These are phyloP conservation scores for Drosophila cognata DNA, from an alignment of 2,888 invertebrate genomes.

Conservation along the genomic window DNA sequence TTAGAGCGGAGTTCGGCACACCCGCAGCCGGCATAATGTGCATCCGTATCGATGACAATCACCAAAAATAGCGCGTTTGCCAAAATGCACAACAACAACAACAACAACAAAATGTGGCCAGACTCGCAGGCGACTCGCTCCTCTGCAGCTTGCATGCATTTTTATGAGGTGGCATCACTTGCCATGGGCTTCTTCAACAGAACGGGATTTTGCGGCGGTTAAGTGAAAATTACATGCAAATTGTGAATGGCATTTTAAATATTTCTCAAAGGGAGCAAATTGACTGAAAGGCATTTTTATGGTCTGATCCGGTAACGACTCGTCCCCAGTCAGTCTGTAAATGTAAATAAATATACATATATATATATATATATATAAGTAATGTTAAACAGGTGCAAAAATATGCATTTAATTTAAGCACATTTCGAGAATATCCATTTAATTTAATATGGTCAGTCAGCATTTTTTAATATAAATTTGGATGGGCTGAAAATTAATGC, in stretches of 20 bases:
- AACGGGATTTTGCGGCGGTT: slow-evolving; percentile 60
- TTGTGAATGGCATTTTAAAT: slow-evolving; percentile 67
- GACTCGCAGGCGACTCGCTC: slow-evolving; percentile 35
- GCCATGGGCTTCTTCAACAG: slow-evolving; percentile 47
- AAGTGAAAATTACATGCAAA: slow-evolving; percentile 70
- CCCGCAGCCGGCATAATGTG: slow-evolving; percentile 63
- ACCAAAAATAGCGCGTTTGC: slow-evolving; percentile 68
- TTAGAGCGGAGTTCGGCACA: not conserved
- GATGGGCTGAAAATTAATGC: not conserved
- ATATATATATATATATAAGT: not conserved
- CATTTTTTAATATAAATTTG: not conserved
- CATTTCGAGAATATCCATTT: not conserved
- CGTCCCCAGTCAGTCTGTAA: not conserved
- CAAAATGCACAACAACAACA: slow-evolving; percentile 61
- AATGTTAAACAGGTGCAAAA: slow-evolving; percentile 5
- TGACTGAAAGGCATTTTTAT: slow-evolving; percentile 60
- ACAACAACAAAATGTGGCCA: slow-evolving; percentile 33
- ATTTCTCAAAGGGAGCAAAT: slow-evolving; percentile 67
- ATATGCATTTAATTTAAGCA: not conserved
- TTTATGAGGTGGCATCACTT: slow-evolving; percentile 53
- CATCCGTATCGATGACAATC: slow-evolving; percentile 78
- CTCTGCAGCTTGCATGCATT: slow-evolving; percentile 50
- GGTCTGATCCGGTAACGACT: slow-evolving; percentile 26
- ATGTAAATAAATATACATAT: not conserved
- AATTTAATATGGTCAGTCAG: not conserved